A percentile compares a stretch with the other conserved stretches of the same genome.
Conservation (phyloP, 2,888 invertebrate genomes). For the Chloroclystis v-ata region DNA sequence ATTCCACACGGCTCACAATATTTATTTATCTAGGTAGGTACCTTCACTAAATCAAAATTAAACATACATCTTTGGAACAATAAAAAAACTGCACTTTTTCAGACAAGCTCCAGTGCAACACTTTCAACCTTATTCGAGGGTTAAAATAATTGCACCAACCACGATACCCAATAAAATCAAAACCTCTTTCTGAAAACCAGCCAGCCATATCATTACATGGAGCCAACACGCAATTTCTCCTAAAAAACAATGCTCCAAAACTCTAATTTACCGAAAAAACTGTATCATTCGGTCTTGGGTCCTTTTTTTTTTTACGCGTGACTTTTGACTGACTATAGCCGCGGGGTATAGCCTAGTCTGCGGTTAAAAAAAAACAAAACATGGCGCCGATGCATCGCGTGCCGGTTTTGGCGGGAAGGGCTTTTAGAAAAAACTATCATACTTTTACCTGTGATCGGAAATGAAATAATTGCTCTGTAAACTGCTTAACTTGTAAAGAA, state of each 20-base stretch:
- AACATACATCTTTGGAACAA: too few relatives aligned
- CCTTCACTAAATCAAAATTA: too few relatives aligned
- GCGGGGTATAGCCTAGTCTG: slow-evolving; percentile 60
- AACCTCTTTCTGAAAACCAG: slow-evolving; percentile 32
- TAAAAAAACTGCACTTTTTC: too few relatives aligned
- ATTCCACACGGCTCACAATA: too few relatives aligned
- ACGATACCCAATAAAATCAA: slow-evolving; percentile 30
- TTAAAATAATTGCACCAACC: slow-evolving; percentile 26
- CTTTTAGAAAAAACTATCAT: slow-evolving; percentile 58
- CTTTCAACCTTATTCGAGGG: slow-evolving; percentile 4
- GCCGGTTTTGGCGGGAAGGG: slow-evolving; percentile 55
- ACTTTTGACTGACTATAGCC: slow-evolving; percentile 76
- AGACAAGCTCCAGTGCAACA: not conserved
- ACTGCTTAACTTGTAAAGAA: not conserved
- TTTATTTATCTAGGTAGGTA: not conserved
- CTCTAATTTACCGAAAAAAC: slow-evolving; percentile 76
- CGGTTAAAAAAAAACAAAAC: slow-evolving; percentile 54
- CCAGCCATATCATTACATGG: slow-evolving; percentile 55
- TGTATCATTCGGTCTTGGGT: slow-evolving; percentile 68
- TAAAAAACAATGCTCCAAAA: slow-evolving; percentile 53
- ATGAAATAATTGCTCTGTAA: slow-evolving; percentile 38
- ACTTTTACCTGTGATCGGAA: slow-evolving; percentile 58
- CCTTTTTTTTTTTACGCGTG: slow-evolving; percentile 62
- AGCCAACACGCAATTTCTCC: slow-evolving; percentile 72
- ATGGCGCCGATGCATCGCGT: slow-evolving; percentile 65